Conservation (phyloP, 2,888 invertebrate species). For the Drosophila antonietae region DNA sequence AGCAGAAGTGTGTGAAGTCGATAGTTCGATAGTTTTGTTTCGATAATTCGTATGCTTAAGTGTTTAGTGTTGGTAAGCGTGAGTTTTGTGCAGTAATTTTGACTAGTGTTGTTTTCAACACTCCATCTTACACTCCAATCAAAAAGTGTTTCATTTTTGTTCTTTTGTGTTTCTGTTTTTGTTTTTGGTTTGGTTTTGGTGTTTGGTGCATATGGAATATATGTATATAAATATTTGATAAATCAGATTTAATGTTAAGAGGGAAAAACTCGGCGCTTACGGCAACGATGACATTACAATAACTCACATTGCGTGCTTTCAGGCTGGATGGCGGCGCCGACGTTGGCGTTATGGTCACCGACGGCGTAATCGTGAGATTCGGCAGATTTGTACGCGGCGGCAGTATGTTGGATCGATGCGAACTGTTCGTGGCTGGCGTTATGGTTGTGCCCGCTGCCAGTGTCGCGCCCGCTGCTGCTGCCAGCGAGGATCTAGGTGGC, state of each 20-base stretch:
- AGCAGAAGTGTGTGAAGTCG: neutral
- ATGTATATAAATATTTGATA: neutral
- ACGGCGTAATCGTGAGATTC: constrained; percentile 87
- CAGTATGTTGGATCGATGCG: constrained; percentile 79
- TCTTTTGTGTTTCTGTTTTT: neutral
- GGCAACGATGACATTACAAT: constrained; percentile 85
- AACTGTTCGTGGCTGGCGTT: constrained; percentile 76
- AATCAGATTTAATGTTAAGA: constrained; percentile 10
- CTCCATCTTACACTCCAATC: constrained; percentile 7
- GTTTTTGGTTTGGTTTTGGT: too few relatives aligned
- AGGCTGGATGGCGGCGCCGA: constrained; percentile 87
- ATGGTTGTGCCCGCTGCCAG: constrained; percentile 86
- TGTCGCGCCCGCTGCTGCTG: constrained; percentile 88
- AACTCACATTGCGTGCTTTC: constrained; percentile 85
- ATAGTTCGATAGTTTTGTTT: constrained; percentile 4
- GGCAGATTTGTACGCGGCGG: constrained; percentile 84
- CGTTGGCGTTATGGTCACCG: constrained; percentile 91
- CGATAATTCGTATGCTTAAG: constrained; percentile 20
- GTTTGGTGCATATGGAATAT: constrained; percentile 14
- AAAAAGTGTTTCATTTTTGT: neutral
- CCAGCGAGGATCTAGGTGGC: constrained; percentile 85
- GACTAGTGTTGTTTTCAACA: neutral
- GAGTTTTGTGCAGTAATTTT: constrained; percentile 46
- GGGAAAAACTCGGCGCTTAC: constrained; percentile 81
- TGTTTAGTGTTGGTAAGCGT: constrained; percentile 72